Percentiles rank a stretch among this genome's conserved stretches.
These are phyloP conservation scores for Bombus sibiricus DNA, from an alignment of 1,140 invertebrate species.

Conservation along the genomic window DNA sequence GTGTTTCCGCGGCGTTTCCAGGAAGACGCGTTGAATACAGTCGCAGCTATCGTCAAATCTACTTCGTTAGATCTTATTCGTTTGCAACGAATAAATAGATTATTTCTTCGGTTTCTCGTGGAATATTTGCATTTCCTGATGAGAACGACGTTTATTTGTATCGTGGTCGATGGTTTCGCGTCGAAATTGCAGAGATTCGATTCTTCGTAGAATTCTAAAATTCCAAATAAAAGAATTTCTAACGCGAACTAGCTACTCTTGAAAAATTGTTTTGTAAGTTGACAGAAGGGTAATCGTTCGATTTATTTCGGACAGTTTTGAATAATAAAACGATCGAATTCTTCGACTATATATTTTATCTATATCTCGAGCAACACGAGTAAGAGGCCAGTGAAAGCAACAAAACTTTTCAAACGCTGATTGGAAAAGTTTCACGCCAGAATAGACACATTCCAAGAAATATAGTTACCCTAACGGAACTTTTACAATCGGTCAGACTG, in stretches of 20 bases:
- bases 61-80: too few relatives aligned
- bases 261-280: too few relatives aligned
- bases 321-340: not conserved
- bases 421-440: slow-evolving; percentile 13
- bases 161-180: too few relatives aligned
- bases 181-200: too few relatives aligned
- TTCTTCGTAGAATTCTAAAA: too few relatives aligned
- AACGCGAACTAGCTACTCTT: too few relatives aligned
- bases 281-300: too few relatives aligned
- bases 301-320: not conserved
- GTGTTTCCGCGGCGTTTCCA: slow-evolving; percentile 50
- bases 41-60: not conserved
- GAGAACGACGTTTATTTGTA: too few relatives aligned
- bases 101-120: not conserved
- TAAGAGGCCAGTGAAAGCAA: not conserved
- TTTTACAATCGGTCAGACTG: not conserved
- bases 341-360: not conserved
- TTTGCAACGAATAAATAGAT: not conserved
- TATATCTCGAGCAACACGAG: not conserved
- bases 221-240: too few relatives aligned
- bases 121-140: not conserved
- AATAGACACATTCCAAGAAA: not conserved
- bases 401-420: not conserved
- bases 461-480: too few relatives aligned
- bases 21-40: slow-evolving; percentile 30